phyloP scores from a whole-genome alignment of 2,797 vertebrate genomes.

The Cyclopterus lumpus region DNA sequence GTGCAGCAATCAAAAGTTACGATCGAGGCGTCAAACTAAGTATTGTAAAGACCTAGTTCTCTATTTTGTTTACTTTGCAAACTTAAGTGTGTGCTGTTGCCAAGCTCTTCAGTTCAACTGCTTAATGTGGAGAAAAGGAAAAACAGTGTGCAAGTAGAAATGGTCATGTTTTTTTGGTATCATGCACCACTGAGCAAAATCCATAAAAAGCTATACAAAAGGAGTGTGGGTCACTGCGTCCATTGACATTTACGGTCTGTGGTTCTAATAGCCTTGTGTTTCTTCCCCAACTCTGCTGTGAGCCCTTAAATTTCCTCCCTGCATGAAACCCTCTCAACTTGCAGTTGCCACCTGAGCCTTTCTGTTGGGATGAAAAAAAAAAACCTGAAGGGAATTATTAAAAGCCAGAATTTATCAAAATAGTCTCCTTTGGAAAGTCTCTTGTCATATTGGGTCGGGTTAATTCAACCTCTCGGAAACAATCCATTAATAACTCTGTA shows the following conservation, averaged over 20 bases:
- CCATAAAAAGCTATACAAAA: slow-evolving; percentile 61
- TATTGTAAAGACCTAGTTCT: neutral
- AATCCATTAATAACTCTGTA: slow-evolving; percentile 52
- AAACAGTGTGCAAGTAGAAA: neutral
- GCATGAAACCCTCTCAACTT: slow-evolving; percentile 44
- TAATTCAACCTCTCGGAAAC: slow-evolving; percentile 45
- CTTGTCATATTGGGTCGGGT: slow-evolving; percentile 21
- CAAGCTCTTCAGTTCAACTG: slow-evolving; percentile 11
- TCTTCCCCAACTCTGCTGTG: slow-evolving; percentile 38
- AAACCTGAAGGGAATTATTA: slow-evolving; percentile 36
- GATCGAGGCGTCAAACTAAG: neutral
- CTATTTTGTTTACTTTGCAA: slow-evolving; percentile 1
- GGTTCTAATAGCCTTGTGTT: slow-evolving; percentile 60
- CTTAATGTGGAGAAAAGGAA: slow-evolving; percentile 1
- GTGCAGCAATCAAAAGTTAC: neutral
- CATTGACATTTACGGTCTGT: slow-evolving; percentile 69
- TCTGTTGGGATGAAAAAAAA: slow-evolving; percentile 3
- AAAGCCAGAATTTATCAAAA: slow-evolving; percentile 45
- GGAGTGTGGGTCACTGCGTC: slow-evolving; percentile 48
- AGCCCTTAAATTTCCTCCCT: slow-evolving; percentile 37
- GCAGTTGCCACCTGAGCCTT: slow-evolving; percentile 41
- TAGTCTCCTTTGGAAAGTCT: slow-evolving; percentile 55
- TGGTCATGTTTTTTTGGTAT: slow-evolving; percentile 28
- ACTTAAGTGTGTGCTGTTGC: neutral
- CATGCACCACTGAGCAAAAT: slow-evolving; percentile 61